Evolutionary conservation across 2,113 vertebrate genomes (phyloP), one percentile per base, ranked within the genome.

Genomic region (Amblyornis subalaris): DNA sequence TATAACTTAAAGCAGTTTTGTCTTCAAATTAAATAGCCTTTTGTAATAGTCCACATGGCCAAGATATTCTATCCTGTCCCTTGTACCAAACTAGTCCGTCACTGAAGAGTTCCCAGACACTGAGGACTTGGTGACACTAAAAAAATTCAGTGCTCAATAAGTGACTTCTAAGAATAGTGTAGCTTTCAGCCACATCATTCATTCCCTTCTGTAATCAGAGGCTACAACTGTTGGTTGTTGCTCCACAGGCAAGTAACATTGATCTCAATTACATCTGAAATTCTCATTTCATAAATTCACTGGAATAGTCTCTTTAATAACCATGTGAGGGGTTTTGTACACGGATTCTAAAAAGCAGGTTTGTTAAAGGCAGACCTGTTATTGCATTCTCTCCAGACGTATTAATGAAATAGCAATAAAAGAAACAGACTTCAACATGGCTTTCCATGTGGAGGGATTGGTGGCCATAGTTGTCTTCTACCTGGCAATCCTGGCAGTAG

Each of bases 401-500:
- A 97, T 98, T 97, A 86, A 98, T 98, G 98, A 98, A 98, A 98
- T 97, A 97, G 89, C 31, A 28, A 85, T 93, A 97, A 95, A 96
- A 88, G 86, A 75, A 95, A 65, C 91, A 96, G 90, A 97, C 96
- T 95, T 82, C 95, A 98, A 96, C 87, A 98, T 98, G 99, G 90
- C 98, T 95, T 98, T 99, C 97, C 99, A 99, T 81, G 98, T 97
- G 87, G 99, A 99, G 86, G 99, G 99, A 90, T 96, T 99, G 67
- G 97, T 99, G 95, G 99, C 99, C 53, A 99, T 99, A 72, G 97
- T 99, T 51, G 54, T 99, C 40, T 99, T 99, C 97, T 99, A 99
- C 90, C 74, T 99, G 92, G 96, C 99, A 61, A 99, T 99, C 90
- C 95, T 99, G 58, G 96, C 98, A 50, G 99, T 99, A 93, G 99